Percentiles rank a stretch among this genome's conserved stretches.
Conservation (phyloP, 2,797 vertebrate species). For the Melanotaenia parkinsoni region DNA sequence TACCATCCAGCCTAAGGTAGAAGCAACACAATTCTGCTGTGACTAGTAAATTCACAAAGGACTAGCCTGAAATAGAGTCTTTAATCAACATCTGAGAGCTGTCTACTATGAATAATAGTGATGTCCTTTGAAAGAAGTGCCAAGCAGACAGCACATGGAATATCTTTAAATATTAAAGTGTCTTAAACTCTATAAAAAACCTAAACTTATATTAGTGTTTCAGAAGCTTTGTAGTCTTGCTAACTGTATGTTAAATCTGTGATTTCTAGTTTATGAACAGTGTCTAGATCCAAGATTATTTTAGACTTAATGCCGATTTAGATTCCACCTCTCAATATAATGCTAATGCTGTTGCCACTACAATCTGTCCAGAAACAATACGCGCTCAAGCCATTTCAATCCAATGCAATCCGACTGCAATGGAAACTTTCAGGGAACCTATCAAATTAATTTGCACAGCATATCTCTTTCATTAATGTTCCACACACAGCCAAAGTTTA, state of each 20-base stretch:
- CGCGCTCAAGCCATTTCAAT: background rate
- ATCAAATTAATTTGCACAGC: constrained; percentile 31
- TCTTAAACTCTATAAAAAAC: constrained; percentile 11
- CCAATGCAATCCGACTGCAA: too few relatives aligned
- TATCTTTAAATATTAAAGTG: constrained; percentile 53
- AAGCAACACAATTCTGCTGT: background rate
- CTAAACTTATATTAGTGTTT: background rate
- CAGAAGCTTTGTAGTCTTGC: constrained; percentile 11
- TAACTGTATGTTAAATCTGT: constrained; percentile 16
- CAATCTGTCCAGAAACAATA: background rate
- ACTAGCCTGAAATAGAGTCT: constrained; percentile 16
- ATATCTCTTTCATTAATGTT: constrained; percentile 45
- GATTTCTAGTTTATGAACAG: constrained; percentile 17
- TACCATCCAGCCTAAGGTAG: background rate
- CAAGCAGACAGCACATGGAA: constrained; percentile 19
- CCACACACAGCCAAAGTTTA: constrained; percentile 46
- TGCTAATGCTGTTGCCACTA: background rate
- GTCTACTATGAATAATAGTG: constrained; percentile 29
- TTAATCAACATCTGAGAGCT: constrained; percentile 8
- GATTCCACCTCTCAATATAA: background rate
- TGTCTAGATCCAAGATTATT: constrained; percentile 4
- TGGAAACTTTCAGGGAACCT: constrained; percentile 19
- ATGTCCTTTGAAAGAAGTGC: constrained; percentile 36
- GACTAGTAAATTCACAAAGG: background rate
- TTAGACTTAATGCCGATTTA: constrained; percentile 2